These are phyloP conservation scores for Aeoliscus strigatus DNA, from an alignment of 2,797 vertebrate genomes.

Conservation along the genomic window DNA sequence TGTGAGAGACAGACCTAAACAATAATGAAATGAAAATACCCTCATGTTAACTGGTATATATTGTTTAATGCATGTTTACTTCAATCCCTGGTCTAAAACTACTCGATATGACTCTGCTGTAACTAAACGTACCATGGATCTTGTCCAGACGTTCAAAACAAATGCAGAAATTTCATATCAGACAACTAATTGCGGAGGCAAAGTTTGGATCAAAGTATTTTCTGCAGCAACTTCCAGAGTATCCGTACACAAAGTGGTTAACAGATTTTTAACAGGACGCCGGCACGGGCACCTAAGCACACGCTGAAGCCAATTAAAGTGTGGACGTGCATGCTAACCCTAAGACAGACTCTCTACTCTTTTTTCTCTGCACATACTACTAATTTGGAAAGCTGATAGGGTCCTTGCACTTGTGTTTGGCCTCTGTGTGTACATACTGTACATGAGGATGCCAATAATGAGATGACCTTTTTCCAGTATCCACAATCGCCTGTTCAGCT, in stretches of 20 bases:
- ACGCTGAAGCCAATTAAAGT: constrained; percentile 55
- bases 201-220: too few relatives aligned
- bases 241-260: constrained; percentile 34
- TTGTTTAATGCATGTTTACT: too few relatives aligned
- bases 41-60: too few relatives aligned
- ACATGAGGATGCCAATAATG: constrained; percentile 50
- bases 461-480: constrained; percentile 54
- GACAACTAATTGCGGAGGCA: too few relatives aligned
- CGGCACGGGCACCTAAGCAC: constrained; percentile 44
- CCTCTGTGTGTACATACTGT: constrained; percentile 31
- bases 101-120: too few relatives aligned
- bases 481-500: constrained; percentile 33
- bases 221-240: too few relatives aligned
- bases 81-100: too few relatives aligned
- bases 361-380: constrained; percentile 29
- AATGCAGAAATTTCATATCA: too few relatives aligned
- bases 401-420: constrained; percentile 46
- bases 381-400: constrained; percentile 50
- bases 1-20: too few relatives aligned
- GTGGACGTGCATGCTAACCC: constrained; percentile 28
- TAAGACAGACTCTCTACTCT: constrained; percentile 17
- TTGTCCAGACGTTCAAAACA: too few relatives aligned
- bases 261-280: constrained; percentile 41
- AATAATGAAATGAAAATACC: too few relatives aligned
- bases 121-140: too few relatives aligned